Evolutionary conservation across 2,797 vertebrate species (phyloP).

Genomic region (Diplodus puntazzo): DNA sequence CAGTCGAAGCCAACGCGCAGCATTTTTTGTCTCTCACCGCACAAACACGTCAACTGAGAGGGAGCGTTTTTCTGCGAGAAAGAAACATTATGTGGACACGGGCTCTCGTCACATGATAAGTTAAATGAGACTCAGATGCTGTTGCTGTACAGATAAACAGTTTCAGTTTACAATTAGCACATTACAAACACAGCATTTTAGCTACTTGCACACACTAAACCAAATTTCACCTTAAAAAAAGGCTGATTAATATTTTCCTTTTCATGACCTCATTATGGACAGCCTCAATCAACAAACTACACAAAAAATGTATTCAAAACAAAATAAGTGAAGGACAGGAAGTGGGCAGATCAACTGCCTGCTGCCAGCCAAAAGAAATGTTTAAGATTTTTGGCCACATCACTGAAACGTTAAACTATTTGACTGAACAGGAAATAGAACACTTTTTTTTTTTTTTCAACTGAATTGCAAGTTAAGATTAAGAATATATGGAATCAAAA

Average conservation of each 20-base stretch:
- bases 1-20: too few species aligned
- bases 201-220: background rate
- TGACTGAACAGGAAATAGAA: constrained; percentile 25
- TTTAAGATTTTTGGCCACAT: background rate
- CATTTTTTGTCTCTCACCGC: too few species aligned
- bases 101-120: too few species aligned
- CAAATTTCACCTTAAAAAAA: background rate
- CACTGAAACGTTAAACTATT: constrained; percentile 11
- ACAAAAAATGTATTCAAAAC: background rate
- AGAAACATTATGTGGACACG: too few species aligned
- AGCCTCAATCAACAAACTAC: background rate
- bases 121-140: too few species aligned
- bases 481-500: constrained; percentile 52
- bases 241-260: background rate
- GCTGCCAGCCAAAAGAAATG: background rate
- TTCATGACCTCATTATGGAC: background rate
- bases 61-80: too few species aligned
- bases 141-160: too few species aligned
- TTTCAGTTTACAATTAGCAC: too few species aligned
- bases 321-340: background rate
- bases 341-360: background rate
- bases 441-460: constrained; percentile 10
- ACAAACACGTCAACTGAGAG: too few species aligned
- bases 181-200: too few species aligned
- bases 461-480: constrained; percentile 49